phyloP scores from a whole-genome alignment of 1,140 invertebrate species.

The Limonius californicus region DNA sequence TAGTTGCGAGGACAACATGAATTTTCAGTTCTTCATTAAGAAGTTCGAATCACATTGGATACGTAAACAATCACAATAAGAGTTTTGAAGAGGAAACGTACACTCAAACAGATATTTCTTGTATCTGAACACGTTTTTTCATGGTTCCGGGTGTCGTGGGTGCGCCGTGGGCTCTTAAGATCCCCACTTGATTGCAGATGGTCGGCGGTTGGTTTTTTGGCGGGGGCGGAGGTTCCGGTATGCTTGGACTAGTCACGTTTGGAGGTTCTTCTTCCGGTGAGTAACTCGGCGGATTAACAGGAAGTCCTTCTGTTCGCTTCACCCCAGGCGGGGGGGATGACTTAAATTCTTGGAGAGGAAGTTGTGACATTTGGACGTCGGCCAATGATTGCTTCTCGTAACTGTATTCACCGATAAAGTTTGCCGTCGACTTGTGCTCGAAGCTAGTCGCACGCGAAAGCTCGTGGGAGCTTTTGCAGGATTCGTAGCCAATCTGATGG shows the following conservation, averaged over 20 bases:
- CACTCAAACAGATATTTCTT: slow-evolving; percentile 78
- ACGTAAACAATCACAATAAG: slow-evolving; percentile 6
- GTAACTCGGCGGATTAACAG: slow-evolving; percentile 49
- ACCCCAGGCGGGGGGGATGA: slow-evolving; percentile 55
- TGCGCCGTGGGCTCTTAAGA: slow-evolving; percentile 55
- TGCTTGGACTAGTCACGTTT: slow-evolving; percentile 52
- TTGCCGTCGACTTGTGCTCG: slow-evolving; percentile 50
- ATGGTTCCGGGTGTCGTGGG: slow-evolving; percentile 59
- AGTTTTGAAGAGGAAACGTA: slow-evolving; percentile 1
- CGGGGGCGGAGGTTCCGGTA: slow-evolving; percentile 67
- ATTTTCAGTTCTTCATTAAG: not conserved
- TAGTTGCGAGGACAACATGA: slow-evolving; percentile 12
- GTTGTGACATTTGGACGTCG: slow-evolving; percentile 63
- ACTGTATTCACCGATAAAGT: slow-evolving; percentile 60
- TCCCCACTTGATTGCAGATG: slow-evolving; percentile 53
- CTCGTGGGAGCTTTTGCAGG: slow-evolving; percentile 38
- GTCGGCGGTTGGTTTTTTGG: slow-evolving; percentile 54
- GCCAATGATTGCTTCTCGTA: slow-evolving; percentile 59
- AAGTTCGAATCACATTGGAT: not conserved
- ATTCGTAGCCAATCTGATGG: slow-evolving; percentile 55
- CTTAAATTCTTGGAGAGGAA: slow-evolving; percentile 63
- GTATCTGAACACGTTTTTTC: slow-evolving; percentile 83
- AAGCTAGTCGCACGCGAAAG: slow-evolving; percentile 28
- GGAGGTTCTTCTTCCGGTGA: slow-evolving; percentile 50
- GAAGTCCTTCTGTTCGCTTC: slow-evolving; percentile 52